These are phyloP conservation scores for Sclerodermus sp. DNA, from an alignment of 2,888 invertebrate species.

Conservation along the genomic window DNA sequence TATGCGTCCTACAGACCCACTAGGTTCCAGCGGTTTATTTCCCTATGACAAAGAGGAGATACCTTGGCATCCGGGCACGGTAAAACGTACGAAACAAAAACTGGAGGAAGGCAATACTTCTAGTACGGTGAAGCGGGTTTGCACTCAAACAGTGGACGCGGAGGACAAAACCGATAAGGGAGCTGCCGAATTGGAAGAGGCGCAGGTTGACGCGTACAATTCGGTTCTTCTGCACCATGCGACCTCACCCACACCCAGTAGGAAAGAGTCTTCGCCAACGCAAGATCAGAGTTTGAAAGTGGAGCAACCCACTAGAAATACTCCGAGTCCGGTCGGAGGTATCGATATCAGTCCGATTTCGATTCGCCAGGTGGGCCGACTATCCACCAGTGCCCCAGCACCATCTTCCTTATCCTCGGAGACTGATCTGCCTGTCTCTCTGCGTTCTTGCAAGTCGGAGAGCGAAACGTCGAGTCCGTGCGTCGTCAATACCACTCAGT, in stretches of 20 bases:
- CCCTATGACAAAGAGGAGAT: constrained; percentile 66
- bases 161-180: constrained; percentile 36
- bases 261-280: constrained; percentile 37
- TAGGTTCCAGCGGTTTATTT: constrained; percentile 59
- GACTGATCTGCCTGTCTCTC: constrained; percentile 39
- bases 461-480: constrained; percentile 56
- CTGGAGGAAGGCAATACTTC: constrained; percentile 64
- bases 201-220: constrained; percentile 46
- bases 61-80: constrained; percentile 71
- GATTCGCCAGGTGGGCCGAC: constrained; percentile 49
- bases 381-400: constrained; percentile 52
- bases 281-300: constrained; percentile 23
- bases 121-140: constrained; percentile 50
- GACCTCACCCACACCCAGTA: constrained; percentile 45
- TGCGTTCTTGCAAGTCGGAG: constrained; percentile 52
- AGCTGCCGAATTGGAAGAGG: constrained; percentile 40
- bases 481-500: constrained; percentile 59
- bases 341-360: constrained; percentile 38
- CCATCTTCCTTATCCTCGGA: constrained; percentile 56
- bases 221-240: constrained; percentile 51
- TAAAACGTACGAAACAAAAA: constrained; percentile 71
- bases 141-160: constrained; percentile 43
- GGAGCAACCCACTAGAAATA: constrained; percentile 27
- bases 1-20: constrained; percentile 58
- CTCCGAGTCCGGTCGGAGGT: constrained; percentile 25